Evolutionary conservation across 2,797 vertebrate genomes (phyloP), one percentile per base, ranked within the genome.

Genomic region (Brachyalestes nurse): DNA sequence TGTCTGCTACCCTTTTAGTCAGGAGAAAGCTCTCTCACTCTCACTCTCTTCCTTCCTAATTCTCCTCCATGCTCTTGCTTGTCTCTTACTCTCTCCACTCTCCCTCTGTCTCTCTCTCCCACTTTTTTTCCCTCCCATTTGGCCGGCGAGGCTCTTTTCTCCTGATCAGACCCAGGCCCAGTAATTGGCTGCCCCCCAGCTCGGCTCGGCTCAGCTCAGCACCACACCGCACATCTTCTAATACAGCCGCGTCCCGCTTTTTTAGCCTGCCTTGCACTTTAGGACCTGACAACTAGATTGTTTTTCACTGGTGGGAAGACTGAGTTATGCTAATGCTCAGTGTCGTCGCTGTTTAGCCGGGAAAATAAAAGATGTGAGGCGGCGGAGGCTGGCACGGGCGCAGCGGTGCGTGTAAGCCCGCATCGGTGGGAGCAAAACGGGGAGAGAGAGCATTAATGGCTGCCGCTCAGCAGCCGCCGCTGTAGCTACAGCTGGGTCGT

Each of bases 201-300:
- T 75, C 58, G 70, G 81, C 84, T 86, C 62, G 83, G 80, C 78
- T 70, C 60, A 34, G 60, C 60, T 65, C 60, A 28, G 60, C 62
- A 80, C 78, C 71, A 57, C 77, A 61, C 73, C 86, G 88, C 91
- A 91, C 90, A 90, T 89, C 80, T 80, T 91, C 80, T 81, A 88
- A 87, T 88, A 90, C 91, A 93, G 92, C 91, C 90, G 88, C 64
- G n/a, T 60, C 42, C 40, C 66, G 45, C 64, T 34, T 71, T 91
- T 93, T 94, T 89, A 91, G 91, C 89, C 90, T 91, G 87, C 93
- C 89, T 91, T 92, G 91, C 90, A 92, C 87, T 94, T 93, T 90
- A 89, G 87, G 88, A 86, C 92, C 92, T 93, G 91, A 94, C 90
- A 91, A 92, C 91, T 90, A 92, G 92, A 93, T 89, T 89, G 89